These are phyloP conservation scores for Typhlichthys eigenmanni DNA, from an alignment of 2,797 vertebrate genomes.

Conservation along the genomic window DNA sequence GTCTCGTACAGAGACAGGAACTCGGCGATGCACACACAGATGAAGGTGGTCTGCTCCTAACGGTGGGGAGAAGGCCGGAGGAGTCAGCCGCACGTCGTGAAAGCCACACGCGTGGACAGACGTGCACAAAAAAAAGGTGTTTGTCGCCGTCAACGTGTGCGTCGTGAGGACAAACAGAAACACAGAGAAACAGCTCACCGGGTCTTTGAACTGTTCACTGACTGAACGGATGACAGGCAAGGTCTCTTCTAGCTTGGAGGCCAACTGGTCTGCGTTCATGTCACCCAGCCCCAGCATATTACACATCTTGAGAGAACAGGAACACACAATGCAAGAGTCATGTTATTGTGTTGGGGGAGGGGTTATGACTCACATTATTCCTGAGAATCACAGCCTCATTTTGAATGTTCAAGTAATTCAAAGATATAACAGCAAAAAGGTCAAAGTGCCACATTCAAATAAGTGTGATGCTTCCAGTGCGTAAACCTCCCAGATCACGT, in stretches of 20 bases:
- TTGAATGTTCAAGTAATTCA: neutral
- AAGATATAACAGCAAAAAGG: neutral
- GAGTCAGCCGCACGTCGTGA: neutral
- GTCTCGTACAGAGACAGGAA: conserved; percentile 96
- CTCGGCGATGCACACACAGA: conserved; percentile 94
- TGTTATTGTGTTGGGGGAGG: too few species aligned
- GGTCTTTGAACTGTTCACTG: conserved; percentile 97
- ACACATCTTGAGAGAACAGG: conserved; percentile 83
- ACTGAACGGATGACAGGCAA: conserved; percentile 94
- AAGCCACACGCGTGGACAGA: too few species aligned
- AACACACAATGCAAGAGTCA: conserved; percentile 2
- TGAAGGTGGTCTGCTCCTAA: conserved; percentile 95
- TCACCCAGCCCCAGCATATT: conserved; percentile 95
- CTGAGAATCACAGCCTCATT: neutral
- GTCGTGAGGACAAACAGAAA: too few species aligned
- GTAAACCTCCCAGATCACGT: too few species aligned
- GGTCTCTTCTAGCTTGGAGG: conserved; percentile 94
- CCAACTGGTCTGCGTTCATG: conserved; percentile 96
- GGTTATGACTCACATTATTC: neutral
- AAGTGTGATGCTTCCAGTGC: too few species aligned
- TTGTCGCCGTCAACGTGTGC: too few species aligned
- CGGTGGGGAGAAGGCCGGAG: neutral
- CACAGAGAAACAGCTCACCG: conserved; percentile 73
- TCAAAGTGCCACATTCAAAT: neutral
- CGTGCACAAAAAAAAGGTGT: too few species aligned